Conservation (phyloP, 2,113 vertebrate species). For the Halichoeres trimaculatus region DNA sequence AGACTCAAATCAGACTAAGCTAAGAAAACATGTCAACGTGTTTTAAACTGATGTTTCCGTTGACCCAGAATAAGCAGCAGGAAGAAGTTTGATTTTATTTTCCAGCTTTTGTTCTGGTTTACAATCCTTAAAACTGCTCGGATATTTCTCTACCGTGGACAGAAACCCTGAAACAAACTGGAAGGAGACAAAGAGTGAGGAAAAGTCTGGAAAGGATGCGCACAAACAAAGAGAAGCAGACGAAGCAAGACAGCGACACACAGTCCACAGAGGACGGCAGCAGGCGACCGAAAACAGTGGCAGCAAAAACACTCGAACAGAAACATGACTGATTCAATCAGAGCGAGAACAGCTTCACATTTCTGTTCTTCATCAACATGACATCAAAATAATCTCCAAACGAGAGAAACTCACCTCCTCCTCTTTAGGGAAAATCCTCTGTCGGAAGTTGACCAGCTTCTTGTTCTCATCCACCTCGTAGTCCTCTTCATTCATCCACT, state of each 20-base stretch:
- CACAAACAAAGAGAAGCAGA: conserved; percentile 40
- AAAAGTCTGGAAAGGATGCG: conserved; percentile 74
- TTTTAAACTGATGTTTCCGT: too few species aligned
- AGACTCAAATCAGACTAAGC: too few species aligned
- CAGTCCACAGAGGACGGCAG: conserved; percentile 1
- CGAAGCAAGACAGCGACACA: conserved; percentile 21
- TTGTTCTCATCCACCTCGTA: conserved; percentile 96
- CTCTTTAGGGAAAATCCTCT: conserved; percentile 91
- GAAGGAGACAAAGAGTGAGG: conserved; percentile 63
- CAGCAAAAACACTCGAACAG: conserved; percentile 11
- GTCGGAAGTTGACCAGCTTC: conserved; percentile 90
- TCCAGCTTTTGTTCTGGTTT: too few species aligned
- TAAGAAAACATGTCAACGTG: too few species aligned
- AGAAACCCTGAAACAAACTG: conserved; percentile 64
- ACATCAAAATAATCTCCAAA: not conserved
- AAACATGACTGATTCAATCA: not conserved
- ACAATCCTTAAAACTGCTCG: too few species aligned
- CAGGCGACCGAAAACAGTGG: conserved; percentile 24
- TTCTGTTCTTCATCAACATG: not conserved
- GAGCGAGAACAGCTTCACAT: not conserved
- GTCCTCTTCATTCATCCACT: conserved; percentile 99
- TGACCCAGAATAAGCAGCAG: too few species aligned
- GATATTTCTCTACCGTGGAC: not conserved
- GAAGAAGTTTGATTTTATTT: too few species aligned
- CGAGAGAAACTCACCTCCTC: conserved; percentile 87